Evolutionary conservation across 2,888 invertebrate species (phyloP), one percentile per base, ranked within the genome.

Genomic region (Steromphala cineraria): DNA sequence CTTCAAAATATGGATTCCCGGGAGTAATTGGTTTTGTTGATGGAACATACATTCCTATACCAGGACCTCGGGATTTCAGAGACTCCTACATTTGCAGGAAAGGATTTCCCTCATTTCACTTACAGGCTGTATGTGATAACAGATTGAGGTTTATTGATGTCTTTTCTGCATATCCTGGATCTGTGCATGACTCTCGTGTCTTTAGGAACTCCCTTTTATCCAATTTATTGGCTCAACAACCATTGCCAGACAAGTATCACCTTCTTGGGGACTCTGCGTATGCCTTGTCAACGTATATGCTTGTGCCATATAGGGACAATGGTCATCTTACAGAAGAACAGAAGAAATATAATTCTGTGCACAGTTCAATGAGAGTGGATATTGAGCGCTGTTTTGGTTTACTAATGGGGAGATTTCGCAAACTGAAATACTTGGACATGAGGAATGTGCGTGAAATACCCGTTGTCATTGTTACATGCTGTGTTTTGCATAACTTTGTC

Each of bases 251-350:
- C 15, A 17, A 53, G 13, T 81, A 56, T 40, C 83, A 84, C 53
- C 17, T 84, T 5, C 46, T 84, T 55, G 81, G 78, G 17, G 83
- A 84, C 75, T 28, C 53, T 7, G 80, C 84, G 10, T 84, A 80
- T 55, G 79, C 83, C 1, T 24, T 52, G 53, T 13, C 15, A 19
- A 55, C 31, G n/a, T n/a, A n/a, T n/a, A n/a, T 31, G 82, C 24
- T 84, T 36, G 55, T 76, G 15, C 84, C 84, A n/a, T 84, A 74
- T 52, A 24, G 67, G 19, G 84, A 84, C 75, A 80, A 81, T 46
- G 81, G 75, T 15, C 28, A 52, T 15, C 78, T 82, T n/a, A 78
- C 78, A 31, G 10, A 40, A 7, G 71, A n/a, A 17, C 46, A 82
- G 55, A 78, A 40, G 17, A 62, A n/a, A 13, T 84, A 52, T 55